Conservation (phyloP, 1,140 invertebrate species). For the Atta texana region DNA sequence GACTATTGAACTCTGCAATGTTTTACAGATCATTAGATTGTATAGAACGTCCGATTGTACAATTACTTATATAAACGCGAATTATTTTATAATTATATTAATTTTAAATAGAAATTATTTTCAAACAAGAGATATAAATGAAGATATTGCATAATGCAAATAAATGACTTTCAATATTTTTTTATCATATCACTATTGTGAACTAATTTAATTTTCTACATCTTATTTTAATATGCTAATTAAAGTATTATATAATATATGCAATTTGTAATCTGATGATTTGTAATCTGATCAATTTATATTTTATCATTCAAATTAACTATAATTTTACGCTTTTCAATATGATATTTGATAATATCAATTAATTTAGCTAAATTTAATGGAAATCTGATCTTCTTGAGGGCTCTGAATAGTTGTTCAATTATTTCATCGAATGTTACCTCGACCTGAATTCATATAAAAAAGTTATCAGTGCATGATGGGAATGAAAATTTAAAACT, state of each 20-base stretch:
- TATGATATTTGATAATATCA: not conserved
- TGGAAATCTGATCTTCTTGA: not conserved
- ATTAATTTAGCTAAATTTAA: constrained; percentile 7
- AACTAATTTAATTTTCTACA: not conserved
- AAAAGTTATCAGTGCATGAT: not conserved
- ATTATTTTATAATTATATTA: no score
- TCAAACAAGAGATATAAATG: not conserved
- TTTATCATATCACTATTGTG: not conserved
- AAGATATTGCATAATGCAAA: not conserved
- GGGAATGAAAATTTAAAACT: not conserved
- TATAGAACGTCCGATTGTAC: not conserved
- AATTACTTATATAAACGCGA: no score
- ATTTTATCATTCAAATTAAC: not conserved
- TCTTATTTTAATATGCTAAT: not conserved
- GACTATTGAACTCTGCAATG: constrained; percentile 27
- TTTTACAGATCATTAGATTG: not conserved
- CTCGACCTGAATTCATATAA: not conserved
- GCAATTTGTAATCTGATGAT: not conserved
- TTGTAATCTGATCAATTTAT: not conserved
- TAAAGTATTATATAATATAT: not conserved
- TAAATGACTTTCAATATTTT: not conserved
- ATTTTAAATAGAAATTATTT: not conserved
- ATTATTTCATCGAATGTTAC: not conserved
- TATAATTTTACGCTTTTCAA: not conserved
- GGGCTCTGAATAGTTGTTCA: not conserved